Conservation (phyloP, 2,113 vertebrate species). For the Pseudorhombus dupliciocellatus region DNA sequence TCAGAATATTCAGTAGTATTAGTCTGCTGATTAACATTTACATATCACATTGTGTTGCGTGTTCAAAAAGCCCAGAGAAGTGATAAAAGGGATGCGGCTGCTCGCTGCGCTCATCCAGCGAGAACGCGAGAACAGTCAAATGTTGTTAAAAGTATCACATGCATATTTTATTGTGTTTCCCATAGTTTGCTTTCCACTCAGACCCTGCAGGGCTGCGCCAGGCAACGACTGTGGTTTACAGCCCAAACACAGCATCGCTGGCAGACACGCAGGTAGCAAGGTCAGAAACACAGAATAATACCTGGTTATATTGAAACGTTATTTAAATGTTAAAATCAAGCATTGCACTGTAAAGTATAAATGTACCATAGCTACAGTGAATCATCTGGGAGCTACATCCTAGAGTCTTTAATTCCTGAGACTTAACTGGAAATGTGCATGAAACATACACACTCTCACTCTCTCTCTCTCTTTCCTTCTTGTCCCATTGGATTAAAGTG, state of each 20-base stretch:
- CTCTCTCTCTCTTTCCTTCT: background rate
- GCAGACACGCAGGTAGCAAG: slow-evolving; percentile 10
- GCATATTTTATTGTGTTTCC: slow-evolving; percentile 34
- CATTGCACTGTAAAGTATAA: background rate
- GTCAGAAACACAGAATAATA: slow-evolving; percentile 25
- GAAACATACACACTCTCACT: background rate
- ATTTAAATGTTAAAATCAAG: background rate
- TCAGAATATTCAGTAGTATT: too few species aligned
- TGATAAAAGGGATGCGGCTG: background rate
- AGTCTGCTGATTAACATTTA: too few species aligned
- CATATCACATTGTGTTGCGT: too few species aligned
- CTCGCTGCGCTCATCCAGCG: background rate
- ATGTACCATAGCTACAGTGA: background rate
- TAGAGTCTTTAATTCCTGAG: background rate
- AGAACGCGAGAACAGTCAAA: slow-evolving; percentile 10
- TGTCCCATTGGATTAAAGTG: background rate
- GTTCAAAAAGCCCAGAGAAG: background rate
- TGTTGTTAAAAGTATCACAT: slow-evolving; percentile 24
- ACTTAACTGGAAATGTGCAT: background rate
- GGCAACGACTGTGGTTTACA: background rate
- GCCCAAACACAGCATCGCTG: slow-evolving; percentile 16
- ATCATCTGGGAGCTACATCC: background rate
- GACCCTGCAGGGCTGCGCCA: background rate
- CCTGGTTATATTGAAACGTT: slow-evolving; percentile 3
- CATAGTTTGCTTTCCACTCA: background rate